phyloP scores from a whole-genome alignment of 2,113 vertebrate species.

The Orycteropus afer region DNA sequence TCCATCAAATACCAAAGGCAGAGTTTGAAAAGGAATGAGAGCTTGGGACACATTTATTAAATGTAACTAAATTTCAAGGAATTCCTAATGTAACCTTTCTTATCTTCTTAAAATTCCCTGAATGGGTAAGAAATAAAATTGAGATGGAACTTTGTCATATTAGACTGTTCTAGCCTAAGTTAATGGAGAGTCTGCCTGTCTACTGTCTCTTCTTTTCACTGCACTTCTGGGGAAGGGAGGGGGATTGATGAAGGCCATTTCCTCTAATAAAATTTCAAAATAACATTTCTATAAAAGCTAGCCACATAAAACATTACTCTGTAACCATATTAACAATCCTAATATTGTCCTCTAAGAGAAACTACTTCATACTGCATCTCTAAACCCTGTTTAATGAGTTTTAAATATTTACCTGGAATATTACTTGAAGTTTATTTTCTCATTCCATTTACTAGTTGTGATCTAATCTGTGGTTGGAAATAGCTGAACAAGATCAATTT shows the following conservation, averaged over 20 bases:
- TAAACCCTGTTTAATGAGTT: not conserved
- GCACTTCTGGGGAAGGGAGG: not conserved
- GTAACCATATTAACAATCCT: constrained; percentile 30
- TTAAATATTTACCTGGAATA: constrained; percentile 30
- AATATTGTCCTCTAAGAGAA: not conserved
- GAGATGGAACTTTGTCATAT: not conserved
- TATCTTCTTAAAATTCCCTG: not conserved
- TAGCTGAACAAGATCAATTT: not conserved
- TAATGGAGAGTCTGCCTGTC: not conserved
- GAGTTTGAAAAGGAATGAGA: not conserved
- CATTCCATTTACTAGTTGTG: not conserved
- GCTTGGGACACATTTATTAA: not conserved
- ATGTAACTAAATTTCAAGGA: not conserved
- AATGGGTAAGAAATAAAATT: not conserved
- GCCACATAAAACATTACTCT: not conserved
- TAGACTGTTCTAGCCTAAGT: not conserved
- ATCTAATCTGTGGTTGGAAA: not conserved
- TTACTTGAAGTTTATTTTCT: constrained; percentile 27
- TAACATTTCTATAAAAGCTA: not conserved
- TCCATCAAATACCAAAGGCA: not conserved
- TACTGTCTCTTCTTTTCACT: not conserved
- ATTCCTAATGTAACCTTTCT: not conserved
- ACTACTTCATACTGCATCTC: not conserved
- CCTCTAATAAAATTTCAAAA: not conserved
- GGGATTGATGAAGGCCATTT: not conserved